Evolutionary conservation across 2,888 invertebrate species (phyloP), one percentile per base, ranked within the genome.

Genomic region (Perizoma flavofasciatum): DNA sequence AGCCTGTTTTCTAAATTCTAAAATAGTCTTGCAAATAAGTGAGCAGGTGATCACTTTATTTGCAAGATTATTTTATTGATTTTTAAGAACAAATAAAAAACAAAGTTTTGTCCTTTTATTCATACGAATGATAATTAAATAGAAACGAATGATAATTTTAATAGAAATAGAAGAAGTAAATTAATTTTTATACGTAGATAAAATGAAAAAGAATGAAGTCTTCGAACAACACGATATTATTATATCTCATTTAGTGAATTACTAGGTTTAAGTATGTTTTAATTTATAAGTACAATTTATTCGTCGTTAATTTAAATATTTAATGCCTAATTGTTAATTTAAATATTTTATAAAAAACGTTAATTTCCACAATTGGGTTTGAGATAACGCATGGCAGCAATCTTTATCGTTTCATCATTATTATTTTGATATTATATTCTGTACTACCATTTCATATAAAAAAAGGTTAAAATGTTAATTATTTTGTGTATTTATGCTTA

Each of bases 131-230:
- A 39, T 44, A 49, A 49, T 35, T 53, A 49, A 47, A 61, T 54
- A 47, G n/a, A n/a, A n/a, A 47, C 54, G 44, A 53, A 35, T 43
- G 40, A 39, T 44, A 49, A 49, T 35, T 53, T n/a, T n/a, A n/a
- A 49, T 43, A 61, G 50, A 47, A 32, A 43, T 58, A 59, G 62
- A 50, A 32, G 6, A 56, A 5, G 46, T 62, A 55, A 44, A 62
- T 50, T 55, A 58, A 50, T 59, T 62, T 62, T 62, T 58, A 37
- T 62, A 62, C 58, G 62, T 62, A 62, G 61, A 43, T 44, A 37
- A 11, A 58, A 55, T 58, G 50, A 58, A 56, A 48, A 48, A 8
- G 40, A 62, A 55, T 45, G 6, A 47, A 32, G 62, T 62, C 62
- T 62, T 62, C 62, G 34, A 62, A 45, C 50, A 57, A 44, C 61